Conservation (phyloP, 2,888 invertebrate genomes). For the Geotrupes spiniger region DNA sequence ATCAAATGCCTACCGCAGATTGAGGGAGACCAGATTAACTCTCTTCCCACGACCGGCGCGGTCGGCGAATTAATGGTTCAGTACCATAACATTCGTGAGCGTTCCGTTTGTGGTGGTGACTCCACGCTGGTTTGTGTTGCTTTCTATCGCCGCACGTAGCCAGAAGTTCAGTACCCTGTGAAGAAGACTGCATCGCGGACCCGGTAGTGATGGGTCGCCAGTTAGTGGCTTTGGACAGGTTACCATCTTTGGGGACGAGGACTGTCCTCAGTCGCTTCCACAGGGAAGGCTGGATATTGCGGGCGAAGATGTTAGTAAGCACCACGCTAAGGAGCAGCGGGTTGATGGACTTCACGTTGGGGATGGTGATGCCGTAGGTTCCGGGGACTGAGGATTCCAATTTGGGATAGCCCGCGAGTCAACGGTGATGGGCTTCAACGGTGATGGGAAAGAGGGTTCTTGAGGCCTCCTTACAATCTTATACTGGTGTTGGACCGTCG, state of each 20-base stretch:
- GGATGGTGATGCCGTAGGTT: conserved; percentile 14
- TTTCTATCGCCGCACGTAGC: conserved; percentile 4
- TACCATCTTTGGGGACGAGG: conserved; percentile 26
- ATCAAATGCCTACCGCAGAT: conserved; percentile 47
- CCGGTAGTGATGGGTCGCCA: conserved; percentile 37
- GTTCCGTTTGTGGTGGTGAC: conserved; percentile 35
- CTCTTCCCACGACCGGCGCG: conserved; percentile 14
- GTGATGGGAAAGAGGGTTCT: neutral
- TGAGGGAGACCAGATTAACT: conserved; percentile 41
- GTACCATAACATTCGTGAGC: conserved; percentile 36
- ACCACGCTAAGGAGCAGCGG: conserved; percentile 20
- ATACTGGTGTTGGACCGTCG: neutral
- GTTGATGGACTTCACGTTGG: neutral
- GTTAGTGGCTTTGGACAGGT: conserved; percentile 22
- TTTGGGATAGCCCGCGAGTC: neutral
- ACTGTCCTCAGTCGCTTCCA: conserved; percentile 24
- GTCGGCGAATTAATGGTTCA: conserved; percentile 27
- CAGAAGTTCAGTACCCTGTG: conserved; percentile 33
- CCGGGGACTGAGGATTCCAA: conserved; percentile 11
- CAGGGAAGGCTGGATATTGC: conserved; percentile 13
- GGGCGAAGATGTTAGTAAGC: too few species aligned
- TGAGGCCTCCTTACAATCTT: neutral
- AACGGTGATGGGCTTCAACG: conserved; percentile 7
- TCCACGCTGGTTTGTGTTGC: too few species aligned
- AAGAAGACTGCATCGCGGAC: conserved; percentile 31